Evolutionary conservation across 2,888 invertebrate genomes (phyloP), one percentile per base, ranked within the genome.

Genomic region (Thysanoteuthis rhombus): DNA sequence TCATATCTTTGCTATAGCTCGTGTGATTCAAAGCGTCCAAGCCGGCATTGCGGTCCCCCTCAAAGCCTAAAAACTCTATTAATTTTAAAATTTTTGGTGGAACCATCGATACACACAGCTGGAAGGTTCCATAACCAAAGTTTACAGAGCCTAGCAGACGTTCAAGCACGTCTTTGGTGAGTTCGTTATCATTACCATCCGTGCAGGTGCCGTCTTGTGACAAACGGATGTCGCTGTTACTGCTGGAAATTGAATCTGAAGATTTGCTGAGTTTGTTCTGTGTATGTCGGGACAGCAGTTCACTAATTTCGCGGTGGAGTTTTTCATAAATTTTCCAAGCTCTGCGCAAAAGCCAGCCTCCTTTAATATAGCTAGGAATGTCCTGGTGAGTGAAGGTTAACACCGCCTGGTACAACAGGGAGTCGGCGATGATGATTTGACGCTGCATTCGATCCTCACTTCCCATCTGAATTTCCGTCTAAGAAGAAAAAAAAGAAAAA

Each of bases 281-380:
- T 22, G 94, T 93, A 38, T 94, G 94, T 93, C 95, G 95, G 89
- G 97, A 97, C 95, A 98, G 97, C 25, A 98, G 95, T 38, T 97
- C 96, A 39, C 97, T 96, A 95, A 98, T 97, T 95, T 98, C 98
- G 93, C 97, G 97, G 96, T 98, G 98, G 2, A 98, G 97, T 95
- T 97, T 97, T 95, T 98, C 98, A 96, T 98, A 98, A 93, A 98
- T 97, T 96, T 98, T 98, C 98, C 98, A 98, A 0, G 98, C 98
- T 96, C 98, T 98, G 47, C 98, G 97, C 94, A 98, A 97, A 94
- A 98, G 97, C 98, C 98, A 98, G 25, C 98, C 98, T 1, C 98
- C 98, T 93, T 97, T 98, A 93, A 98, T 97, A 94, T 97, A 97
- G 93, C 98, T 98, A 6, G 98, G 97, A 92, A 98, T 97, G 96